phyloP scores from a whole-genome alignment of 2,113 vertebrate genomes.

The Catharus minimus region DNA sequence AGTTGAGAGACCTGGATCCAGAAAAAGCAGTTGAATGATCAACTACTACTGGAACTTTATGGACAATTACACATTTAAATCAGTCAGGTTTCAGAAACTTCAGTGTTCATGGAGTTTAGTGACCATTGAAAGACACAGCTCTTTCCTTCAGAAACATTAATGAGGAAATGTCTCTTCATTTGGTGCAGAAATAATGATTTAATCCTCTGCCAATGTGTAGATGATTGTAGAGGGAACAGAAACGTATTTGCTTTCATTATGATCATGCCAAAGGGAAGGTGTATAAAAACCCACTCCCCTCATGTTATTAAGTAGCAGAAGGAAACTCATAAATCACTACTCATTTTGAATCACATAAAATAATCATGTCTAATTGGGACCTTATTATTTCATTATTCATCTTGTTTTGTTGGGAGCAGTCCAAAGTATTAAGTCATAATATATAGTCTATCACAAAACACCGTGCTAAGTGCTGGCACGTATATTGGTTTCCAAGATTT shows the following conservation, averaged over 20 bases:
- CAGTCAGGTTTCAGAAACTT: background rate
- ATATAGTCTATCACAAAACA: constrained; percentile 1
- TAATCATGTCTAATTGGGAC: constrained; percentile 7
- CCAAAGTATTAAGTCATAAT: constrained; percentile 27
- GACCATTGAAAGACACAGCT: background rate
- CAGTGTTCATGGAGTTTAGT: background rate
- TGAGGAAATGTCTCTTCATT: background rate
- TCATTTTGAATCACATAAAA: constrained; percentile 40
- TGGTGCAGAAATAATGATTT: background rate
- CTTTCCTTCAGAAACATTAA: background rate
- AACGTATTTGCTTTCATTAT: constrained; percentile 6
- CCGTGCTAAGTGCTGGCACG: background rate
- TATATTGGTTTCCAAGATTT: background rate
- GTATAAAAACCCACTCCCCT: constrained; percentile 7
- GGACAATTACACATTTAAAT: background rate
- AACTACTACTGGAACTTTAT: rapidly evolving
- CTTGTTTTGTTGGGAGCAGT: background rate
- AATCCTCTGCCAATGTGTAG: background rate
- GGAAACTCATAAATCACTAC: background rate
- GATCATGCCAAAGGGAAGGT: background rate
- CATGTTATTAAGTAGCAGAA: constrained; percentile 9
- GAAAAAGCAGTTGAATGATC: background rate
- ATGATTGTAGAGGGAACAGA: background rate
- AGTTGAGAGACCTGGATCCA: background rate
- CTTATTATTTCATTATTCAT: constrained; percentile 35